Evolutionary conservation across 2,888 invertebrate species (phyloP), one percentile per base, ranked within the genome.

Genomic region (Eilema caniola): DNA sequence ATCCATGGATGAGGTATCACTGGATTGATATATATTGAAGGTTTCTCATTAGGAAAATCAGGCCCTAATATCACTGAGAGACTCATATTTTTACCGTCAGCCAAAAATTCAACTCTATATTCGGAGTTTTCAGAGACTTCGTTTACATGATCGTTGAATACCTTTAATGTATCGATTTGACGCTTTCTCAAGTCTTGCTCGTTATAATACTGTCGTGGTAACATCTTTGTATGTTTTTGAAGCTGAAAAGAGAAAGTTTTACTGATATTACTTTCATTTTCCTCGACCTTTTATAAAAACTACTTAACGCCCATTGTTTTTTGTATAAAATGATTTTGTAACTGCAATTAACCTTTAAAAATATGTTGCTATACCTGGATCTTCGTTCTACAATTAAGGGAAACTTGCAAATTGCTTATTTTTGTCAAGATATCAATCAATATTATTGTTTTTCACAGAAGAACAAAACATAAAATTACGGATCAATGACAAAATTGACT

Each of bases 111-210:
- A 1, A 98, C 96, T 81, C 96, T 96, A 85, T 98, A 98, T 85
- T 98, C 97, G 0, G 96, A 95, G 85, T 97, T 96, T 88, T 97
- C 97, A 62, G 94, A 94, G 2, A 98, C 91, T 94, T 97, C 97
- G 31, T 96, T 92, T 28, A 98, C 98, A 94, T 98, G 97, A 82
- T 97, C 98, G 89, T 98, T 98, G 87, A 98, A 98, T 82, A 98
- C 96, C 94, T 98, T 98, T 78, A 98, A 89, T 8, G 98, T 98
- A 87, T 97, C 97, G 79, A 98, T 98, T 94, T 98, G 98, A 37
- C 97, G 96, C 91, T 96, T 97, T 86, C 97, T 92, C 73, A 95
- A 86, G 79, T 96, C 96, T 68, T 95, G 93, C 73, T 96, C 96
- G 20, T 91, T 92, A 86, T 95, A 95, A 84, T 96, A 96, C 41